phyloP scores from a whole-genome alignment of 2,888 invertebrate species.

The Caenorhabditis sp. region DNA sequence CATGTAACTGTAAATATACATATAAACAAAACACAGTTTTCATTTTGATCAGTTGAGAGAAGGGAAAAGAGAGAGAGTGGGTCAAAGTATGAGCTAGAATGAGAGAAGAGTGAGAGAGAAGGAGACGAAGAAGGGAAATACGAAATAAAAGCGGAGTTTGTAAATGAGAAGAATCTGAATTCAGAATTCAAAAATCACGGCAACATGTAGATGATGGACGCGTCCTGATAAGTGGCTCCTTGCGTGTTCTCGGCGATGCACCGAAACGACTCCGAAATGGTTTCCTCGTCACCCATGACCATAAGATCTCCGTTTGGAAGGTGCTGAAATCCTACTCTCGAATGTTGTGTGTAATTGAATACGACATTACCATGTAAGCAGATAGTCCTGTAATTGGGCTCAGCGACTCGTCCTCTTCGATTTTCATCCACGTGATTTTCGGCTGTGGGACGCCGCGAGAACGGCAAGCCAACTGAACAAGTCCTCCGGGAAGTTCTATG shows the following conservation, averaged over 20 bases:
- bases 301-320: constrained; percentile 59
- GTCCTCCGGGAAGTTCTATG: constrained; percentile 54
- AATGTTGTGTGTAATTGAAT: not conserved
- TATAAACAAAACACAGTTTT: too few relatives aligned
- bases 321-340: constrained; percentile 21
- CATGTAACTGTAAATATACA: too few relatives aligned
- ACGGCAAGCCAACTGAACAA: constrained; percentile 59
- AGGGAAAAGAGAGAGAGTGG: too few relatives aligned
- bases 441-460: constrained; percentile 52
- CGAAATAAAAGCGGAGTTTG: too few relatives aligned
- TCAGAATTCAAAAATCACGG: constrained; percentile 1
- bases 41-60: too few relatives aligned
- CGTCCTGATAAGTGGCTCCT: constrained; percentile 48
- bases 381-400: constrained; percentile 35
- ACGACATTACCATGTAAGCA: constrained; percentile 44
- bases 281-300: constrained; percentile 51
- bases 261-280: constrained; percentile 58
- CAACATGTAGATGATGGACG: constrained; percentile 54
- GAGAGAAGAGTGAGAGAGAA: too few relatives aligned
- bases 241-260: constrained; percentile 55
- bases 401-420: constrained; percentile 61
- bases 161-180: too few relatives aligned
- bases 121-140: too few relatives aligned
- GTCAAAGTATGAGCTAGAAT: too few relatives aligned
- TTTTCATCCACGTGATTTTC: constrained; percentile 45